These are phyloP conservation scores for Micromys minutus DNA, from an alignment of 2,113 vertebrate genomes.

Conservation along the genomic window DNA sequence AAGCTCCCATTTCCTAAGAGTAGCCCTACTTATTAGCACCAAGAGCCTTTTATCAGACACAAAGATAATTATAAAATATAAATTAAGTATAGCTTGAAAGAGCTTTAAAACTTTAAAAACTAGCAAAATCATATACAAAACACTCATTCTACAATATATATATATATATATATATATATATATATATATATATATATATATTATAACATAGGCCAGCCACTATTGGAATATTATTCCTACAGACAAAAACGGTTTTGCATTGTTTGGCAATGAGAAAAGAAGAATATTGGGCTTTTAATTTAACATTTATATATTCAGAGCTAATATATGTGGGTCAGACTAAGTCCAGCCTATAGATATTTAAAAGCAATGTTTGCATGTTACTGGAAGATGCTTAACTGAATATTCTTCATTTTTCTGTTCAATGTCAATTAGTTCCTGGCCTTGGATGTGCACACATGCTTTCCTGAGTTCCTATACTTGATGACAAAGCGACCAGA, in stretches of 20 bases:
- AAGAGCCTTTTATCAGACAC: background rate
- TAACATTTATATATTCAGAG: slow-evolving; percentile 53
- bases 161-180: no score
- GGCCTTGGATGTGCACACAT: background rate
- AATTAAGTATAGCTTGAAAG: background rate
- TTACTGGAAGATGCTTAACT: slow-evolving; percentile 15
- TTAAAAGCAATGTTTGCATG: slow-evolving; percentile 54
- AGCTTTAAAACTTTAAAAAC: background rate
- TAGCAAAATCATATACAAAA: slow-evolving; percentile 8
- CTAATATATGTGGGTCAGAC: slow-evolving; percentile 5
- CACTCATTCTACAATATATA: background rate
- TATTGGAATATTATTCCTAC: background rate
- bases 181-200: no score
- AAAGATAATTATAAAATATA: background rate
- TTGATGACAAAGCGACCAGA: slow-evolving; percentile 66
- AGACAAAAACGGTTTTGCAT: slow-evolving; percentile 10
- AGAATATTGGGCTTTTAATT: slow-evolving; percentile 12
- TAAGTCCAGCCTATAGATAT: background rate
- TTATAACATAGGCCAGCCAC: background rate
- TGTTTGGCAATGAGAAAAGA: slow-evolving; percentile 32
- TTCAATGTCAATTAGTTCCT: slow-evolving; percentile 56
- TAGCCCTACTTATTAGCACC: background rate
- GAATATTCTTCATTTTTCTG: slow-evolving; percentile 31
- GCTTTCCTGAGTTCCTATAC: slow-evolving; percentile 39
- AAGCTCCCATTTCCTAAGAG: background rate